Evolutionary conservation across 2,113 vertebrate species (phyloP), one percentile per base, ranked within the genome.

Genomic region (Dendropsophus ebraccatus): DNA sequence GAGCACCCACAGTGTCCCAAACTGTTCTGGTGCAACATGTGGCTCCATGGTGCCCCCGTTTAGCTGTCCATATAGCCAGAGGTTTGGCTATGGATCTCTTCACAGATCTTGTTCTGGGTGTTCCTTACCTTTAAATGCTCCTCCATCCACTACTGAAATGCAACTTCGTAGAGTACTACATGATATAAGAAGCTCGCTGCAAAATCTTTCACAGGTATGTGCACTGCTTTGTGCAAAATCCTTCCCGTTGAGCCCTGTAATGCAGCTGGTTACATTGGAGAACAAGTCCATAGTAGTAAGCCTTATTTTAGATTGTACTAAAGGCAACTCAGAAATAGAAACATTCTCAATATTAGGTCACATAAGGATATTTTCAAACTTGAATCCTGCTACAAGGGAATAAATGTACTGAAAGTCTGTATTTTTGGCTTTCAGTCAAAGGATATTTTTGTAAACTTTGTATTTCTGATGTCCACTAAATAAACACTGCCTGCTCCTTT

Each of bases 101-200:
- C 91, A 91, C 81, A 90, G 91, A 69, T 58, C 81, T 0, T 89
- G 81, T 65, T 56, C 92, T 16, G n/a, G 35, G 47, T 92, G 92
- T 72, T 49, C 50, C 23, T 25, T 73, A 49, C 77, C 85, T 35
- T 19, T 67, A 70, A 65, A 37, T 70, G 45, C 67, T 74, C 89
- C 94, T 0, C 95, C 94, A 6, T 95, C 97, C 69, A 94, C 93
- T 52, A 94, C 96, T 1, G 97, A 99, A 92, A 96, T 97, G 96
- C 97, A 99, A 90, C 91, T 99, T n/a, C 94, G 96, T 62, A 93
- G 94, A 89, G 97, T 99, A 37, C 92, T 99, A 12, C 96, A 98
- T 0, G 97, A 99, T 58, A 99, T 99, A 90, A 92, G 96, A 88
- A 96, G 91, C 89, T 96, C 97, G 0, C 92, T 99, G 62, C 97